These are phyloP conservation scores for Drosophila carrolli DNA, from an alignment of 1,140 invertebrate species.

Conservation along the genomic window DNA sequence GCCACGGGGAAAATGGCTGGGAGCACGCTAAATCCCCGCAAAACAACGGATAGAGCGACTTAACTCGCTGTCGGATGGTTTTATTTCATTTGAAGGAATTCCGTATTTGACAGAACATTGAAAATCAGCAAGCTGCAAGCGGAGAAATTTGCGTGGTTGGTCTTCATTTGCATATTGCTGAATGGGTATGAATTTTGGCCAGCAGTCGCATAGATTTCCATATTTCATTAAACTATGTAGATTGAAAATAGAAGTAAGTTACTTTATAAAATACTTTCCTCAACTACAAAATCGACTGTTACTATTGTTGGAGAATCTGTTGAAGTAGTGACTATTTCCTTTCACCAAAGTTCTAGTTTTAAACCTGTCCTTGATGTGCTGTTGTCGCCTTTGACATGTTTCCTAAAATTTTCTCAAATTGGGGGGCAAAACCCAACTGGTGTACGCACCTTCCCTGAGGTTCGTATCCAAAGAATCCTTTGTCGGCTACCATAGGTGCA, in stretches of 20 bases:
- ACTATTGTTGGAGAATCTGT: too few species aligned
- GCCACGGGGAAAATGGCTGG: constrained; percentile 2
- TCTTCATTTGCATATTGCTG: constrained; percentile 52
- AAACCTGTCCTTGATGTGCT: neutral
- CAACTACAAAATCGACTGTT: too few species aligned
- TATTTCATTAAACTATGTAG: constrained; percentile 23
- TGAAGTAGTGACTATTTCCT: neutral
- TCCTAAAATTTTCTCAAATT: neutral
- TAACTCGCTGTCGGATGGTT: constrained; percentile 24
- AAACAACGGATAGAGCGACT: constrained; percentile 24
- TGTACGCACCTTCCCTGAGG: too few species aligned
- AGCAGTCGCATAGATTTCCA: constrained; percentile 24
- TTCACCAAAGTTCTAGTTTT: neutral
- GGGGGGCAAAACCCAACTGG: neutral
- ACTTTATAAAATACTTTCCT: neutral
- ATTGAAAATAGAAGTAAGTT: neutral
- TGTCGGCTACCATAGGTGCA: constrained; percentile 8
- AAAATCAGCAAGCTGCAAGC: constrained; percentile 20
- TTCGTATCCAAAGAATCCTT: constrained; percentile 1
- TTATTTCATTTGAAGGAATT: constrained; percentile 63
- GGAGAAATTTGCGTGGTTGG: neutral
- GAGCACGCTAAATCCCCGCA: constrained; percentile 7
- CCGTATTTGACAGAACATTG: constrained; percentile 45
- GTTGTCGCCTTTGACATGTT: constrained; percentile 1
- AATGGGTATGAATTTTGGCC: constrained; percentile 34